phyloP scores from a whole-genome alignment of 2,797 vertebrate genomes.

The Chrysolophus pictus region DNA sequence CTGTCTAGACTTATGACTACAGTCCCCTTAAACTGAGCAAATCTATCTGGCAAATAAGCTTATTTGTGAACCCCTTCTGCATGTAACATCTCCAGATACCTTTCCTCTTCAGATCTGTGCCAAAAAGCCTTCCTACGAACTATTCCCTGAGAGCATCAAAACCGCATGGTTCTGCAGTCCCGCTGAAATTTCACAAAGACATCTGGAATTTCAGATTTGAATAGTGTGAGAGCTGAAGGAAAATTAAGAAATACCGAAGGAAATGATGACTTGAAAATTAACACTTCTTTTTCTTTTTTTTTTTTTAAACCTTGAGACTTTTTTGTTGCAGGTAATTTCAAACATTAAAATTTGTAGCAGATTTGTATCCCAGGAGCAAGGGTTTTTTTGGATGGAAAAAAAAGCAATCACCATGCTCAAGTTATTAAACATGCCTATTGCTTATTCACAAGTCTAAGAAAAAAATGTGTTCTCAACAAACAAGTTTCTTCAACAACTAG shows the following conservation, averaged over 20 bases:
- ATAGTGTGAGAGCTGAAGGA: neutral
- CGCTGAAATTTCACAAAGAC: neutral
- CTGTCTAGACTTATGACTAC: constrained; percentile 44
- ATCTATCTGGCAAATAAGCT: constrained; percentile 4
- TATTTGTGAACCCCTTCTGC: neutral
- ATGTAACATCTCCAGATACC: neutral
- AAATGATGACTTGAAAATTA: neutral
- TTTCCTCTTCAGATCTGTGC: neutral
- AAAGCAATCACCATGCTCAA: neutral
- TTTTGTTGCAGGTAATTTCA: neutral
- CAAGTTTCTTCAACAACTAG: neutral
- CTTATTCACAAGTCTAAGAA: neutral
- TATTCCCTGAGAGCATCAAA: neutral
- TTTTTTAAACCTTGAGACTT: neutral
- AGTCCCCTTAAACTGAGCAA: constrained; percentile 44
- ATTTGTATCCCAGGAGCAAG: neutral
- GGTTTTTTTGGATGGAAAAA: neutral
- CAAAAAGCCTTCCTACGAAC: neutral
- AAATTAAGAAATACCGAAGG: neutral
- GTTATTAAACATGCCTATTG: neutral
- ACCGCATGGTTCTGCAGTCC: neutral
- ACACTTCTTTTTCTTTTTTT: neutral
- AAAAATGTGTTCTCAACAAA: neutral
- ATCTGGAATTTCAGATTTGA: neutral
- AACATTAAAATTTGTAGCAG: neutral